Base-by-base conservation (phyloP, 2,888 invertebrate species). In the Trichogramma dendrolimi region DNA sequence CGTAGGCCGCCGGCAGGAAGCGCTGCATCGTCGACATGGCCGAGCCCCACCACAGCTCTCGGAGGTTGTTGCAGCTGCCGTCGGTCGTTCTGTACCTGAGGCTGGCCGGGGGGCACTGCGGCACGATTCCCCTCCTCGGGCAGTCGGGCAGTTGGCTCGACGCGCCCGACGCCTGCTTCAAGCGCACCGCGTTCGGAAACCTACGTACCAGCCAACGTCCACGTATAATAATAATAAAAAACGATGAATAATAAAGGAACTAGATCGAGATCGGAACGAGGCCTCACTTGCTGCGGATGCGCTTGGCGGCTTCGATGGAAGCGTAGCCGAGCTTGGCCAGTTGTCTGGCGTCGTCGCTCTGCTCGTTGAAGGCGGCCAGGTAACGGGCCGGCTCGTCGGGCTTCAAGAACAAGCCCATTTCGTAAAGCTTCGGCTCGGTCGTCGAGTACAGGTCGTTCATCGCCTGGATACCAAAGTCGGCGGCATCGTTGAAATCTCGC, bases 41-140 rank as follows among this genome's bases (percentile, higher is more conserved):
- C 5, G 92, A 87, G 0, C 94, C 94, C 87, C 90, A 90, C 77
- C 90, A 85, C 1, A 87, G 87, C 56, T 89, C 83, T 58, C 83
- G 82, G 57, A 87, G 79, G 80, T 95, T 94, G 80, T 95, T 95
- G 80, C 95, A 95, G 44, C 92, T 91, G 44, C 95, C 95, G 74
- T 94, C 93, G 59, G 91, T 86, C 1, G 92, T 91, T 58, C 94
- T 86, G 79, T 92, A 95, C 65, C 87, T 82, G 47, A 73, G 62
- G 59, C 76, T 77, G 40, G 89, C 88, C 6, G 87, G 83, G 58
- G 88, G 85, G 73, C 91, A 92, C 68, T 85, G 84, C 0, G 89
- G 89, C 27, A 27, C 27, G 4, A 81, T 79, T 8, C 86, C 87
- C 52, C 84, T 82, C 4, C 86, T 81, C 0, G 91, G 91, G 70